A percentile compares a stretch with the other conserved stretches of the same genome.
Conservation (phyloP, 2,888 invertebrate species). For the Tenthredo livida region DNA sequence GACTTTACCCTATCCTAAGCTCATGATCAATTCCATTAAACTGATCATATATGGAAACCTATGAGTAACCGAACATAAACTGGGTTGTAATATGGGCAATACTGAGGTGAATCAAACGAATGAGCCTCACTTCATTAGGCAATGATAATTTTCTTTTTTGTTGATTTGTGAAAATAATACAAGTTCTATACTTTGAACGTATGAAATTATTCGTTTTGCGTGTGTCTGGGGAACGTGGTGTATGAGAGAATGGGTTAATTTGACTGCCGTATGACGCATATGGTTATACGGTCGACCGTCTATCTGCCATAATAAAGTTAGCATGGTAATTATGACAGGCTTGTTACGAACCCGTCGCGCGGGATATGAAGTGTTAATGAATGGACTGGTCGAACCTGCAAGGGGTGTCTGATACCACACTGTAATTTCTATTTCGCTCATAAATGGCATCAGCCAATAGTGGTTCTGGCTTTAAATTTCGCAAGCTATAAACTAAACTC, state of each 20-base stretch:
- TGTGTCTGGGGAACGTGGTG: not conserved
- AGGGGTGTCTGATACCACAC: conserved; percentile 75
- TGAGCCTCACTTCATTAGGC: not conserved
- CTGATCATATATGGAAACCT: conserved; percentile 12
- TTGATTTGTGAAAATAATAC: not conserved
- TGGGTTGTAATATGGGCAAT: no score
- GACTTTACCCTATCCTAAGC: not conserved
- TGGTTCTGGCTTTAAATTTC: not conserved
- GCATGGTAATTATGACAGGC: conserved; percentile 77
- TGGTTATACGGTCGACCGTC: conserved; percentile 62
- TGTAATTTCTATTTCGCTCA: conserved; percentile 69
- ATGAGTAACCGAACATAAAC: not conserved
- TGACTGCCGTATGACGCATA: conserved; percentile 50
- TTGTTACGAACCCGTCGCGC: conserved; percentile 77
- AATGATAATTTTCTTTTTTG: not conserved
- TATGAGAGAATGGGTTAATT: conserved; percentile 36
- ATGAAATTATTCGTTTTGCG: conserved; percentile 7
- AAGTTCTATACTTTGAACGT: not conserved
- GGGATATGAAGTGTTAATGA: conserved; percentile 78
- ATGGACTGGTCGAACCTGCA: conserved; percentile 72
- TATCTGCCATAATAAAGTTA: conserved; percentile 75
- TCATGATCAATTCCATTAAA: conserved; percentile 35
- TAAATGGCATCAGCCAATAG: conserved; percentile 60
- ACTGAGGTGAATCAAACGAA: not conserved
- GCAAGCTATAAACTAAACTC: not conserved